These are phyloP conservation scores for Eunapius fragilis DNA, from an alignment of 37 sponge, comb jelly and placozoan species.

Conservation along the genomic window DNA sequence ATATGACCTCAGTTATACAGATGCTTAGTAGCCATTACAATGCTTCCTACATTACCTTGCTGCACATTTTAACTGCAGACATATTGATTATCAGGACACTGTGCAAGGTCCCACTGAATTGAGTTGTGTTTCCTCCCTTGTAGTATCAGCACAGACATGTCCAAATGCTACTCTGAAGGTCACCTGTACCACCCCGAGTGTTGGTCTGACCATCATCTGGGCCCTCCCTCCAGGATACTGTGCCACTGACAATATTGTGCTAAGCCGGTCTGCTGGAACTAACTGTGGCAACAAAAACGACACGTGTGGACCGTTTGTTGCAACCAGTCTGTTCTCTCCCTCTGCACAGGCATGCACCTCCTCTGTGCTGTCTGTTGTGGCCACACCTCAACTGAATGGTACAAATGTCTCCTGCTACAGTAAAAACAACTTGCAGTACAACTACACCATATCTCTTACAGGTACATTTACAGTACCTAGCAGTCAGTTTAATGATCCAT, in stretches of 20 bases:
- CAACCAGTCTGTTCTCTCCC: background rate
- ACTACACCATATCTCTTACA: background rate
- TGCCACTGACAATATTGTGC: background rate
- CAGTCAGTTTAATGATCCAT: too few relatives aligned
- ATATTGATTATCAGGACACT: too few relatives aligned
- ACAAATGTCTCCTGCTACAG: background rate
- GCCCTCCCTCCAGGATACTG: background rate
- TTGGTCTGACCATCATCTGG: background rate
- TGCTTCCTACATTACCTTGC: too few relatives aligned
- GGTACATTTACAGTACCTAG: background rate
- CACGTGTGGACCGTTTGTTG: background rate
- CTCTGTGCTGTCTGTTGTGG: background rate
- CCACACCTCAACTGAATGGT: background rate
- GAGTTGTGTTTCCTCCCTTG: background rate
- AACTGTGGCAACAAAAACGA: background rate
- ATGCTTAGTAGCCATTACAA: too few relatives aligned
- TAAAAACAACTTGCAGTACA: background rate
- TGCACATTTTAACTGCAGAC: too few relatives aligned
- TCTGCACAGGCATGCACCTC: background rate
- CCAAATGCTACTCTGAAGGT: too few relatives aligned
- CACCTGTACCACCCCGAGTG: background rate
- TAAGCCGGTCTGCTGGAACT: background rate
- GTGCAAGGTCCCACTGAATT: too few relatives aligned
- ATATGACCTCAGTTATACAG: too few relatives aligned
- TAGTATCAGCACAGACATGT: background rate